Evolutionary conservation across 2,888 invertebrate species (phyloP).

Genomic region (Caenorhabditis plicata): DNA sequence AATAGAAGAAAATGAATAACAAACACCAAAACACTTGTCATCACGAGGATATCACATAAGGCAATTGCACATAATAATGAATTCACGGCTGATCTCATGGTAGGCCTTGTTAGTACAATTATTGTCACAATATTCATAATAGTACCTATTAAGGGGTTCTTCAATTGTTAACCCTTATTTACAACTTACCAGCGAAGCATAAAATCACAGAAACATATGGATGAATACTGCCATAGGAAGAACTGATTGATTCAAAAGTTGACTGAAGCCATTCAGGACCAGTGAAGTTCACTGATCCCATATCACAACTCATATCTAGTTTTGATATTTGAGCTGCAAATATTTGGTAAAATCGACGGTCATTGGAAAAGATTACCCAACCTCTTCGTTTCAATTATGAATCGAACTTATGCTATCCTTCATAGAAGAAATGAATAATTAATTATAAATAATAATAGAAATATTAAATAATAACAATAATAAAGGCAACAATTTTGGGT

Average conservation of each 20-base stretch:
- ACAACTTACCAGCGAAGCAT: slow-evolving; percentile 50
- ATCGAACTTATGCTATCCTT: no score
- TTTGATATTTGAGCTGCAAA: no score
- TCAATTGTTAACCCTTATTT: background rate
- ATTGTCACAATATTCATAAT: slow-evolving; percentile 61
- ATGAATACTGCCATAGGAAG: slow-evolving; percentile 53
- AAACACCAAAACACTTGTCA: slow-evolving; percentile 56
- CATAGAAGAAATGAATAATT: no score
- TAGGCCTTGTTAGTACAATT: slow-evolving; percentile 58
- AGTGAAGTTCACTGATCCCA: slow-evolving; percentile 41
- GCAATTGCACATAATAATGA: slow-evolving; percentile 61
- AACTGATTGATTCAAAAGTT: slow-evolving; percentile 43
- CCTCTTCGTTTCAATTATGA: no score
- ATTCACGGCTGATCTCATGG: slow-evolving; percentile 58
- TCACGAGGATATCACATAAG: slow-evolving; percentile 62
- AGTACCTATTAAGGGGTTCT: slow-evolving; percentile 38
- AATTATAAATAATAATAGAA: no score
- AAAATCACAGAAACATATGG: slow-evolving; percentile 59
- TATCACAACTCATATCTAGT: slow-evolving; percentile 36
- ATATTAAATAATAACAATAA: no score
- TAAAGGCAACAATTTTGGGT: no score
- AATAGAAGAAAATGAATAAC: slow-evolving; percentile 58
- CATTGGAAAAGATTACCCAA: no score
- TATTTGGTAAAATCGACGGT: no score
- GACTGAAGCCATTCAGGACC: slow-evolving; percentile 40